Conservation (phyloP, 2,888 invertebrate species). For the Toxonevra muliebris region DNA sequence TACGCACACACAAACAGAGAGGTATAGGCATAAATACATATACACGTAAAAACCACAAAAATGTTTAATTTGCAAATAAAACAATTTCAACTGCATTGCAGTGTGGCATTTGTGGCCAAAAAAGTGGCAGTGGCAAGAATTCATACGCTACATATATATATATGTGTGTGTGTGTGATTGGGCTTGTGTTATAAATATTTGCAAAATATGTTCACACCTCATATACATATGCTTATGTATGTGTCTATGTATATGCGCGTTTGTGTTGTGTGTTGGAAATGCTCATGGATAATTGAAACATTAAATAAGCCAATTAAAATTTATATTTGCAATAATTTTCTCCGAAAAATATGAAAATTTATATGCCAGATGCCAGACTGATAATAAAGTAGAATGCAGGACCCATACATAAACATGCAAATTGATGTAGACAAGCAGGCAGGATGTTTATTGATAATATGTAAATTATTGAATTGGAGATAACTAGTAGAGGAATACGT, state of each 20-base stretch:
- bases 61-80: slow-evolving; percentile 41
- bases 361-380: slow-evolving; percentile 33
- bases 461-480: slow-evolving; percentile 34
- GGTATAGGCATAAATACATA: slow-evolving; percentile 10
- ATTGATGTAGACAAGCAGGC: background rate
- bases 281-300: slow-evolving; percentile 37
- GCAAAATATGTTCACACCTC: slow-evolving; percentile 23
- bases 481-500: background rate
- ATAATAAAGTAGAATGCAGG: slow-evolving; percentile 14
- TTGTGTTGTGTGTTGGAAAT: background rate
- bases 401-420: too few species aligned
- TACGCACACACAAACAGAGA: background rate
- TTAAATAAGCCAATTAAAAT: slow-evolving; percentile 42
- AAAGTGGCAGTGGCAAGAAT: background rate
- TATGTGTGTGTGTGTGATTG: background rate
- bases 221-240: slow-evolving; percentile 9
- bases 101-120: slow-evolving; percentile 13
- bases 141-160: background rate
- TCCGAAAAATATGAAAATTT: slow-evolving; percentile 26
- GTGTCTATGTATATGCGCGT: background rate
- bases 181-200: background rate
- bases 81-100: slow-evolving; percentile 24
- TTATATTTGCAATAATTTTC: slow-evolving; percentile 34
- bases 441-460: slow-evolving; percentile 34
- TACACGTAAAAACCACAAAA: slow-evolving; percentile 32